These are phyloP conservation scores for Okamejei kenojei DNA, from an alignment of 2,797 vertebrate genomes.

Conservation along the genomic window DNA sequence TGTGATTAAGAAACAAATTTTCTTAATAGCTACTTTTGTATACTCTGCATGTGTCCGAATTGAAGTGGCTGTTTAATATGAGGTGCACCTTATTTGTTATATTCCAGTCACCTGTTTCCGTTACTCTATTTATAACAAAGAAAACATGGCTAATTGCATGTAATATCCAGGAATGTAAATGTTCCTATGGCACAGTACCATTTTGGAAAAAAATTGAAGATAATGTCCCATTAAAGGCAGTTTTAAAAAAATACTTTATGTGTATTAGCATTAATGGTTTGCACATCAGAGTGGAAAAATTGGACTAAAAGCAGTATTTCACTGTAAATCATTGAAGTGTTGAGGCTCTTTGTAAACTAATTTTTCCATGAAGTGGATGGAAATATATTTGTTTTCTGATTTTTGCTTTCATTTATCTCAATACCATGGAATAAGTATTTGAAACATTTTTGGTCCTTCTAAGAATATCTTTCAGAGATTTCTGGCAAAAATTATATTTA, in stretches of 20 bases:
- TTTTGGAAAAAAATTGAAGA: neutral
- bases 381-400: neutral
- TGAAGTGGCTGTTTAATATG: slow-evolving; percentile 42
- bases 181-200: slow-evolving; percentile 57
- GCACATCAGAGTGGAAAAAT: neutral
- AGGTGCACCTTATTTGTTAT: slow-evolving; percentile 47
- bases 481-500: neutral
- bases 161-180: slow-evolving; percentile 62
- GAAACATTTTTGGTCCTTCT: neutral
- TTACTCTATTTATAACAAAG: slow-evolving; percentile 69
- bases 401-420: neutral
- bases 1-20: slow-evolving; percentile 47
- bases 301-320: neutral
- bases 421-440: neutral
- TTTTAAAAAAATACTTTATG: neutral
- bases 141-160: slow-evolving; percentile 68
- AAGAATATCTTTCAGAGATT: neutral
- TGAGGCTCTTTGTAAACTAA: neutral
- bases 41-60: neutral
- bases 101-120: slow-evolving; percentile 70
- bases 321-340: neutral
- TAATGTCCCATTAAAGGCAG: neutral
- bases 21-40: slow-evolving; percentile 46
- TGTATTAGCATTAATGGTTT: neutral
- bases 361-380: neutral